A percentile compares a stretch with the other conserved stretches of the same genome.
Conservation (phyloP, 2,888 invertebrate genomes). For the Diplolepis rosae region DNA sequence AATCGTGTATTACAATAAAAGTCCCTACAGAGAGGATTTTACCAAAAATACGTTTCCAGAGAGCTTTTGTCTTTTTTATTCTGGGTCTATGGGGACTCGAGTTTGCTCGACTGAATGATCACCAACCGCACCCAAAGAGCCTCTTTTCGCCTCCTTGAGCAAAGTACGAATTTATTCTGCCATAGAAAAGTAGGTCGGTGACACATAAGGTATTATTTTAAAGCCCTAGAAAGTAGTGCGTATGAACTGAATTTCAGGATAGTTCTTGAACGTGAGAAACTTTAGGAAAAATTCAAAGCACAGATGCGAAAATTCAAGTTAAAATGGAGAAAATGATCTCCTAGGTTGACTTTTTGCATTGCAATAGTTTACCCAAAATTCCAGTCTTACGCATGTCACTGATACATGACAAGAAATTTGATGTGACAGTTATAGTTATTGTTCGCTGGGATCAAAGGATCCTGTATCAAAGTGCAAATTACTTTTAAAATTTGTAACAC, state of each 20-base stretch:
- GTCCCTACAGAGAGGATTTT: background rate
- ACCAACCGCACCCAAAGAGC: background rate
- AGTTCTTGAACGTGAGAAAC: too few species aligned
- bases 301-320: too few species aligned
- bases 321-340: too few species aligned
- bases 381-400: too few species aligned
- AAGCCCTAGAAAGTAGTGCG: too few species aligned
- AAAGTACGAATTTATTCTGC: constrained; percentile 32
- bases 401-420: too few species aligned
- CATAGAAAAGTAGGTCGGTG: constrained; percentile 2
- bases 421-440: too few species aligned
- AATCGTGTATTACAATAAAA: constrained; percentile 3
- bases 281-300: too few species aligned
- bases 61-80: constrained; percentile 23
- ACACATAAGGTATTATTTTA: constrained; percentile 2
- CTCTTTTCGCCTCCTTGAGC: constrained; percentile 17
- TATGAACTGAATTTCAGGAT: too few species aligned
- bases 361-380: too few species aligned
- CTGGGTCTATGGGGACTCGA: background rate
- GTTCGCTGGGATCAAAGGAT: too few species aligned
- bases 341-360: too few species aligned
- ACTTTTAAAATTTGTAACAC: constrained; percentile 23
- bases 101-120: constrained; percentile 23
- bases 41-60: background rate
- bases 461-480: constrained; percentile 28